Evolutionary conservation across 2,797 vertebrate genomes (phyloP), one percentile per base, ranked within the genome.

Genomic region (Coilia nasus): DNA sequence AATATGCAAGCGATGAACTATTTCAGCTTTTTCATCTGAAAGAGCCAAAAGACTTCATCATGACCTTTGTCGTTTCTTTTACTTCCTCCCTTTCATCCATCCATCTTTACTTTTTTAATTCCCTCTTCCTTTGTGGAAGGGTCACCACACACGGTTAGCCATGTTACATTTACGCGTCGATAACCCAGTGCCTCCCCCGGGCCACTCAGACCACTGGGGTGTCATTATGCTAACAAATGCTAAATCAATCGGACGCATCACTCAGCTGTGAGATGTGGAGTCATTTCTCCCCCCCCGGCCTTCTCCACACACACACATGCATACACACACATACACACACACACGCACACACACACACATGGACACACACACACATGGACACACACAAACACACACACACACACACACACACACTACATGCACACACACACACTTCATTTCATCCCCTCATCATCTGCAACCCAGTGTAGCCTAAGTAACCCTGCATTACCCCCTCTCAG

Each of bases 221-320:
- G 87, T 87, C 85, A 90, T 91, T 88, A 91, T 85, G 86, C 85
- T 85, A 91, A 90, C 84, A 81, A 90, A 90, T 90, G 83, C 46
- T 88, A 91, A 91, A 91, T 93, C 90, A 91, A 92, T 93, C 82
- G 59, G 84, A 88, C 88, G 84, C 83, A 91, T 93, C 89, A 91
- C 84, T 93, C 87, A 90, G 83, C 82, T 31, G 81, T 78, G 81
- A 91, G 89, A 83, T 83, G 89, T 83, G 75, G 23, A 78, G 41
- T 28, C 57, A 59, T 59, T 11, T 1, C 6, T n/a, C 71, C 84
- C 67, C 11, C 1, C 15, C 31, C 54, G 59, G 64, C 80, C 62
- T 50, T 71, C 82, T 21, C 6, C 9, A 47, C 56, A 67, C 31
- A 44, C 64, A 21, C 83, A 75, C 35, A 41, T 5, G 5, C 35